Base-by-base conservation (phyloP, 2,797 vertebrate genomes). In the Acrossocheilus wenchowensis region DNA sequence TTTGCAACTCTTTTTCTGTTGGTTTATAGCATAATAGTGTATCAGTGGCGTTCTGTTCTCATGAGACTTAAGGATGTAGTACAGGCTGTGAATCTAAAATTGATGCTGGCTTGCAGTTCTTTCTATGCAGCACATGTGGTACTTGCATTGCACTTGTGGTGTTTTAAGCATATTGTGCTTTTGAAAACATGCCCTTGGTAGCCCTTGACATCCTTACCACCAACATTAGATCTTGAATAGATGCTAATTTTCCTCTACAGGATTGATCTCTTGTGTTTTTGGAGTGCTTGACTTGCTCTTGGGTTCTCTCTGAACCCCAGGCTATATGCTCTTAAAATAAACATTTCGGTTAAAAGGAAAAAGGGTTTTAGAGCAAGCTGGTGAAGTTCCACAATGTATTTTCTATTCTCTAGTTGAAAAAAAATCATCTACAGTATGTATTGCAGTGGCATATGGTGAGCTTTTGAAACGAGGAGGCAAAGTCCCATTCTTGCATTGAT, bases 181-280 rank as follows among this genome's bases (percentile, higher is more conserved):
- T 83, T 85, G 45, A 87, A 78, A 73, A 45, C 82, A 48, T 82
- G 85, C 81, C 88, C 88, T 89, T 87, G 86, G 48, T 89, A 81
- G 62, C 82, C 82, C 80, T 78, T 81, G 64, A 78, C 41, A 68
- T 52, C 75, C 54, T 71, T 77, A 87, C 62, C 71, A 64, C 60
- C 57, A 62, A 43, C 50, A 68, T 66, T 57, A 72, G n/a, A 73
- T 62, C 71, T 84, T 81, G 77, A 52, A 78, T 17, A 50, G 77
- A 80, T 75, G 87, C 41, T 62, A 66, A 68, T 43, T 77, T 57
- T 84, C 48, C 57, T 66, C 36, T 60, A 43, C 9, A 54, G 21
- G 23, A 68, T 43, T 54, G 34, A n/a, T 36, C 71, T 64, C 57
- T 81, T 60, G 78, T 45, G 54, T 81, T 78, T 73, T 36, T 81